Evolutionary conservation across 1,140 invertebrate genomes (phyloP), one percentile per base, ranked within the genome.

Genomic region (Platyura marginata): DNA sequence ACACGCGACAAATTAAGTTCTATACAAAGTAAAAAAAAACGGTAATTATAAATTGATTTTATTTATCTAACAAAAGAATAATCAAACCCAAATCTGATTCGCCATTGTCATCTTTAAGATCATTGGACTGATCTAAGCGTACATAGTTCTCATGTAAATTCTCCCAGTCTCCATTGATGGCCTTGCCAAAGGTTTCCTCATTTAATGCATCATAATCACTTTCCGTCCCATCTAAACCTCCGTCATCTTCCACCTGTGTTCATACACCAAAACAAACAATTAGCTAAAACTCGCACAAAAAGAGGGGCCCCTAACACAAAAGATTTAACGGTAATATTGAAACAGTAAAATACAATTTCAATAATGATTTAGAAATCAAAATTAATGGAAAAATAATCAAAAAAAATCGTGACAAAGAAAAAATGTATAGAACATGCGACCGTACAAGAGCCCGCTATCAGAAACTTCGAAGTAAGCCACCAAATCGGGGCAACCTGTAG

Each of bases 191-290:
- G 2, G 87, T 91, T 62, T 90, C 84, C 67, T 89, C 82, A 56
- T 91, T 91, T 43, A 89, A 69, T 1, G 84, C 79, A 70, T 90
- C 85, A 63, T 88, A 89, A 51, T 86, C 82, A 46, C 83, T 81
- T 51, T 87, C 84, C 32, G 82, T 79, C 44, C 72, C 74, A 48
- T 71, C 72, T 42, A 69, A 64, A 32, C 73, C 72, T 38, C 77
- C 74, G 51, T 71, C 71, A 48, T 72, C 67, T 34, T 57, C 56
- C 50, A 52, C 40, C 16, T 39, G 2, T n/a, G n/a, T n/a, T n/a
- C n/a, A n/a, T 34, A 43, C 25, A 9, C 9, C 15, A 4, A 15
- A 33, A 42, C 29, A 33, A 3, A 20, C 9, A 42, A 6, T 8
- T 39, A 9, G 16, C 8, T 39, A 8, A 19, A 39, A 39, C 9